Evolutionary conservation across 2,888 invertebrate genomes (phyloP).

Genomic region (Quadriops clusia): DNA sequence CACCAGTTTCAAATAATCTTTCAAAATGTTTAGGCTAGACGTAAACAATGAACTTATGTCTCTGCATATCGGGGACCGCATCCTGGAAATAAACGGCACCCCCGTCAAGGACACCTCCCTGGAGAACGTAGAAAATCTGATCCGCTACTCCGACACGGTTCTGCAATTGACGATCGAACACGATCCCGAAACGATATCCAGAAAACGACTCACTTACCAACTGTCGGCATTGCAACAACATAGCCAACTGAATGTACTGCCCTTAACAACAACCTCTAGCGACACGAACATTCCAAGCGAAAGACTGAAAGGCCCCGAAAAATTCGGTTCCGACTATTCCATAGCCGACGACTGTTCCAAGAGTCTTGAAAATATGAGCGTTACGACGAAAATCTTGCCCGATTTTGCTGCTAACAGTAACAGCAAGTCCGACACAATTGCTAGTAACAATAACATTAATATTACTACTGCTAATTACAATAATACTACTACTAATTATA

Average conservation of each 20-base stretch:
- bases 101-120: constrained; percentile 71
- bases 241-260: too few relatives aligned
- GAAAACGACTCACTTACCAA: constrained; percentile 31
- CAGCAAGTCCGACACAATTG: too few relatives aligned
- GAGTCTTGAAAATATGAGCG: too few relatives aligned
- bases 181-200: constrained; percentile 63
- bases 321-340: too few relatives aligned
- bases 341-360: too few relatives aligned
- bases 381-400: too few relatives aligned
- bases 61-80: constrained; percentile 83
- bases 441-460: too few relatives aligned
- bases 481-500: too few relatives aligned
- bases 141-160: constrained; percentile 58
- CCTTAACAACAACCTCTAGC: constrained; percentile 36
- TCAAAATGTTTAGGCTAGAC: constrained; percentile 60
- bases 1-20: background rate
- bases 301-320: constrained; percentile 10
- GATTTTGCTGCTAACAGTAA: too few relatives aligned
- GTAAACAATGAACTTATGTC: constrained; percentile 71
- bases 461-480: too few relatives aligned
- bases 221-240: constrained; percentile 11
- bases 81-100: constrained; percentile 86
- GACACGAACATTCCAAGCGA: constrained; percentile 34
- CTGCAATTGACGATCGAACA: constrained; percentile 83
- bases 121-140: constrained; percentile 64